Base-by-base conservation (phyloP, 2,797 vertebrate genomes). In the Pempheris klunzingeri region DNA sequence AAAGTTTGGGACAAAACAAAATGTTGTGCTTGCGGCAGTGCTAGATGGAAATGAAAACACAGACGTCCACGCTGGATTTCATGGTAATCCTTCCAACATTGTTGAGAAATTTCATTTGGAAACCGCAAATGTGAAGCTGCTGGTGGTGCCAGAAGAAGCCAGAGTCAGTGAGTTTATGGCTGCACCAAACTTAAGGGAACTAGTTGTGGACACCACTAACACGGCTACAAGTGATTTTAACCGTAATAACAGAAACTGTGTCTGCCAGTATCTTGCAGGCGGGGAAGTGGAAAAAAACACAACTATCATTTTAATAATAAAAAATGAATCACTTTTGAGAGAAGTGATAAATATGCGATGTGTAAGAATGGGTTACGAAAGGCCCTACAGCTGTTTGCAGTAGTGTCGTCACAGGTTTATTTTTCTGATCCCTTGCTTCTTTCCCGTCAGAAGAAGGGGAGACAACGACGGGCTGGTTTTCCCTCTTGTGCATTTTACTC, bases 391-490 rank as follows among this genome's bases (percentile, higher is more conserved):
- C 39, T n/a, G 60, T 54, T 43, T 58, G 26, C 38, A 30, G 24
- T 0, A 38, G 17, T 41, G 26, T 55, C 30, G 14, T 54, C 43
- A 26, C 18, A 57, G 3, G 41, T 49, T 18, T 63, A 73, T 15
- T 36, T 50, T 58, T 59, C 60, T 49, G 4, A n/a, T 73, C 52
- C 3, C 18, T 62, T 66, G 18, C 39, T 15, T 70, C 34, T 62
- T 58, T 74, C 60, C 74, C 39, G 14, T 86, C 77, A 78, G 39
- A 52, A 55, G 24, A 59, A 60, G 8, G n/a, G 3, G 47, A 74
- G 68, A 71, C 83, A 83, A 81, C 26, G 1, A 59, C 60, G 59
- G 54, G 32, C 66, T 68, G n/a, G 20, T 79, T 77, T 6, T 76
- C 67, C 59, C 77, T 77, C 61, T 53, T 0, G 12, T 73, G 61